A percentile compares a stretch with the other conserved stretches of the same genome.
Evolutionary conservation across 1,140 invertebrate genomes (phyloP).

Genomic region (Drosophila rhopaloa): DNA sequence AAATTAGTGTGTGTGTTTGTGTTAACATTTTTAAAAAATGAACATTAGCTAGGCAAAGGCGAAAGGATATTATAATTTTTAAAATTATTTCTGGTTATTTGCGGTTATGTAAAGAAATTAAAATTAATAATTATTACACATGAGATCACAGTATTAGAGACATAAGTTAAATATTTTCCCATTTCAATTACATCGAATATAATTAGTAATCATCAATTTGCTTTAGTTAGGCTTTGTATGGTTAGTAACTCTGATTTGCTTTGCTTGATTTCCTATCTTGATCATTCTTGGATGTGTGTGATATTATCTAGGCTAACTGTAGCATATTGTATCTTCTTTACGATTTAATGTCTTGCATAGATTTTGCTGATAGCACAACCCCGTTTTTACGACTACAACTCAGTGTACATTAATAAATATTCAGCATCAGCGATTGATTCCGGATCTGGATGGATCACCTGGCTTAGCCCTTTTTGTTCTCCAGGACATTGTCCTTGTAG

Average conservation of each 20-base stretch:
- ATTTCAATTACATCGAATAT: slow-evolving; percentile 47
- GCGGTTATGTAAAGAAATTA: slow-evolving; percentile 76
- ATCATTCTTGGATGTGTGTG: slow-evolving; percentile 20
- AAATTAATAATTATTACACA: slow-evolving; percentile 85
- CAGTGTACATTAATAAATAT: slow-evolving; percentile 55
- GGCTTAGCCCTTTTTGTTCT: background rate
- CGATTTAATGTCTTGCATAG: slow-evolving; percentile 68
- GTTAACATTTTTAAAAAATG: slow-evolving; percentile 56
- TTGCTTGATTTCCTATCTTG: slow-evolving; percentile 24
- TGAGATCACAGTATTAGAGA: slow-evolving; percentile 85
- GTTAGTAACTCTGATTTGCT: slow-evolving; percentile 68
- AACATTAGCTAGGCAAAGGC: slow-evolving; percentile 75
- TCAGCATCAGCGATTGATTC: slow-evolving; percentile 76
- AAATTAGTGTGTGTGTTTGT: slow-evolving; percentile 69
- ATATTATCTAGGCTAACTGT: slow-evolving; percentile 50
- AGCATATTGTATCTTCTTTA: slow-evolving; percentile 49
- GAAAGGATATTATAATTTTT: slow-evolving; percentile 67
- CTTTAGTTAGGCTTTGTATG: slow-evolving; percentile 64
- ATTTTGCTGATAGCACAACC: slow-evolving; percentile 69
- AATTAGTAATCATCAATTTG: slow-evolving; percentile 32
- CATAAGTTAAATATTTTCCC: slow-evolving; percentile 84
- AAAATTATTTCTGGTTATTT: slow-evolving; percentile 63
- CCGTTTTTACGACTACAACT: slow-evolving; percentile 64
- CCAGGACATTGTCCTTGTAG: slow-evolving; percentile 26
- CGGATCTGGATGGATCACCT: background rate